phyloP scores from a whole-genome alignment of 2,797 vertebrate species.

The Merluccius polli region DNA sequence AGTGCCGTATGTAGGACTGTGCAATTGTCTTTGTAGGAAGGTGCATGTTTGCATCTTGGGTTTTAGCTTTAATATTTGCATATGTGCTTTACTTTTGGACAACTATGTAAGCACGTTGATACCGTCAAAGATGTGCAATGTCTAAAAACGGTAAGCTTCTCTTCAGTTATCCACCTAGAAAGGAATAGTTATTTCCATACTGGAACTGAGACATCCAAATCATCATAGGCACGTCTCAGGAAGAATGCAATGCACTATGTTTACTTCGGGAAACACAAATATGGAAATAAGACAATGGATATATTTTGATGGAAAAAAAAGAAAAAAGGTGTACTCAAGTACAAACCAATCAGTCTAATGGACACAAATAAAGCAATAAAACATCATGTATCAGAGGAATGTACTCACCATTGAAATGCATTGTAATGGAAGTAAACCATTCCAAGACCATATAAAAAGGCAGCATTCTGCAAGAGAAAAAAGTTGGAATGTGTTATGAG shows the following conservation, averaged over 20 bases:
- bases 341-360: background rate
- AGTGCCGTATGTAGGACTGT: background rate
- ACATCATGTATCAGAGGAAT: background rate
- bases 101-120: background rate
- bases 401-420: constrained; percentile 98
- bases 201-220: background rate
- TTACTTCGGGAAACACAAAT: background rate
- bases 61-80: background rate
- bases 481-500: constrained; percentile 6
- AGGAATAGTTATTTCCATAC: background rate
- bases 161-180: background rate
- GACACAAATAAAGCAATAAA: background rate
- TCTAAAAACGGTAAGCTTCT: background rate
- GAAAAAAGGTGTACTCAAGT: background rate
- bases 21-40: background rate
- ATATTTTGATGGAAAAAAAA: background rate
- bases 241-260: background rate
- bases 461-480: constrained; percentile 87
- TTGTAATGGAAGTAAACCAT: constrained; percentile 99
- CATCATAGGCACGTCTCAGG: background rate
- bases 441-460: constrained; percentile 99
- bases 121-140: background rate
- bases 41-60: background rate
- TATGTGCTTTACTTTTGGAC: background rate
- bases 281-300: background rate